phyloP scores from a whole-genome alignment of 2,888 invertebrate species.

The Nephrotoma flavescens region DNA sequence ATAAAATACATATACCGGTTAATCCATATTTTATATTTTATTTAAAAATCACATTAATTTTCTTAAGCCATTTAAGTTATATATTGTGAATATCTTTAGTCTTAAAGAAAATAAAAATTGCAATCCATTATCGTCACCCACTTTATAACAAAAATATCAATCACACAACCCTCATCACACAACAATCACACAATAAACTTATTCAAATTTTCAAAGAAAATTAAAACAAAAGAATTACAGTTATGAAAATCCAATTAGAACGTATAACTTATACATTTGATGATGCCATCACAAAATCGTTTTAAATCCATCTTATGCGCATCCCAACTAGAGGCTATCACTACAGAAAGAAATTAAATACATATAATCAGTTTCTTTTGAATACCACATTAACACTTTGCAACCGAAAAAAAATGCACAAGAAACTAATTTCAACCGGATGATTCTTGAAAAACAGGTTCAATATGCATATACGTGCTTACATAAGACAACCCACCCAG shows the following conservation, averaged over 20 bases:
- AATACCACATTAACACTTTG: neutral
- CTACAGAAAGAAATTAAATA: neutral
- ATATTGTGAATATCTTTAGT: neutral
- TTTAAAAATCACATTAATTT: neutral
- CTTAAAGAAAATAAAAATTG: neutral
- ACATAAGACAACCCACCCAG: neutral
- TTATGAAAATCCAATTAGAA: neutral
- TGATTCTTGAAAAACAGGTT: neutral
- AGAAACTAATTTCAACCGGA: neutral
- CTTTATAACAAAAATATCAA: neutral
- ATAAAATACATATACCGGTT: neutral
- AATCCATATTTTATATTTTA: neutral
- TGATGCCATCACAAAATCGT: neutral
- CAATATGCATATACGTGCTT: neutral
- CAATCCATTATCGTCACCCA: neutral
- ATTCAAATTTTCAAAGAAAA: neutral
- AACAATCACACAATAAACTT: too few relatives aligned
- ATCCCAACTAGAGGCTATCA: neutral
- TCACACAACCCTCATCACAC: neutral
- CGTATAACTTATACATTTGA: neutral
- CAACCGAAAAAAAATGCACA: neutral
- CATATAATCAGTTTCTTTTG: neutral
- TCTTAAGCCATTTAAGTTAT: neutral
- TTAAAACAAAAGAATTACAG: neutral
- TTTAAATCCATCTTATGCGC: neutral